A percentile compares a stretch with the other conserved stretches of the same genome.
These are phyloP conservation scores for Potamilus streckersoni DNA, from an alignment of 1,140 invertebrate species.

Conservation along the genomic window DNA sequence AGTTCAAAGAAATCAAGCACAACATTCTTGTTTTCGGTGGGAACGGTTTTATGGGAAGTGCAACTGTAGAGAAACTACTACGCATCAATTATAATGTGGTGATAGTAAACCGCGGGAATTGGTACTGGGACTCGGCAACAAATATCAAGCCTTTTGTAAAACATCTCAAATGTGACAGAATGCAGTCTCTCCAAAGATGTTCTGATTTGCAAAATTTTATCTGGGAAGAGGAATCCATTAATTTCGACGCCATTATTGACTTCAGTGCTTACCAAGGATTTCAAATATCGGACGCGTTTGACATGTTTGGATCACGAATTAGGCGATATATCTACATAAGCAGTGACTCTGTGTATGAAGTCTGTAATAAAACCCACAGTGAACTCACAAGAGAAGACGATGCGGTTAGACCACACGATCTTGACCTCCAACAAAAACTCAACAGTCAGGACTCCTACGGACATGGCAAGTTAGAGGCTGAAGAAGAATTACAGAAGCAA, in stretches of 20 bases:
- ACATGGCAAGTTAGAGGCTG: constrained; percentile 66
- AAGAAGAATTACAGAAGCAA: constrained; percentile 64
- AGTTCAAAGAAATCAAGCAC: too few species aligned
- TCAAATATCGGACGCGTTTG: constrained; percentile 59
- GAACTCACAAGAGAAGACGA: constrained; percentile 55
- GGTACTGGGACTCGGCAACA: constrained; percentile 68
- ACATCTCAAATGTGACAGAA: constrained; percentile 66
- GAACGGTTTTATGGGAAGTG: constrained; percentile 70
- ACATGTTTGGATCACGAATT: constrained; percentile 58
- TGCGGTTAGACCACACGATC: constrained; percentile 60
- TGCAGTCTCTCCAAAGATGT: constrained; percentile 61
- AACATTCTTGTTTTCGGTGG: constrained; percentile 68
- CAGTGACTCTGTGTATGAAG: constrained; percentile 71
- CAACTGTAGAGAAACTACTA: constrained; percentile 61
- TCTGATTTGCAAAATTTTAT: constrained; percentile 45
- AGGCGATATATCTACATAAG: constrained; percentile 70
- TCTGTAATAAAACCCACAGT: constrained; percentile 61
- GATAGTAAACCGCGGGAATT: constrained; percentile 68
- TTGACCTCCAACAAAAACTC: constrained; percentile 47
- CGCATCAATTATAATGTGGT: constrained; percentile 55
- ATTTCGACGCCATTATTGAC: constrained; percentile 69
- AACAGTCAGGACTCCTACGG: constrained; percentile 66
- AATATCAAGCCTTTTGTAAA: constrained; percentile 63
- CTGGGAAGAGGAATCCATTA: constrained; percentile 39
- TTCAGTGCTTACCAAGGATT: constrained; percentile 68